Evolutionary conservation across 2,797 vertebrate genomes (phyloP).

Genomic region (Botia kubotai): DNA sequence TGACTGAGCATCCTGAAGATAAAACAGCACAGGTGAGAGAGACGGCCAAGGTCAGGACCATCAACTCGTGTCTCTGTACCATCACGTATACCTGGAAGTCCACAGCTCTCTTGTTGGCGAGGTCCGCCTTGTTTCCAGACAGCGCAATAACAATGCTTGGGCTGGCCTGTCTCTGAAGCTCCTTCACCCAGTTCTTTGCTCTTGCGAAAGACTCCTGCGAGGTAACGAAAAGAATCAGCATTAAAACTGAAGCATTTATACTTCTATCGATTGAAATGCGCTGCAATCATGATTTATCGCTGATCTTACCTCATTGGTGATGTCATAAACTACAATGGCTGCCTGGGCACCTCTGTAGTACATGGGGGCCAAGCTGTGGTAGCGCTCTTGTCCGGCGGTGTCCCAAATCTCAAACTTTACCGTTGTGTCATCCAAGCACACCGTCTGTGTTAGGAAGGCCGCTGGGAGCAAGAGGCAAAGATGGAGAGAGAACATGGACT

Average conservation of each 20-base stretch:
- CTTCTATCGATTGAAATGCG: not conserved
- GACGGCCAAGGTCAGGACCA: not conserved
- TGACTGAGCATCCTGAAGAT: constrained; percentile 91
- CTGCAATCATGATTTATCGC: not conserved
- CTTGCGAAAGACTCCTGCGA: constrained; percentile 95
- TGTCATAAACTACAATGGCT: constrained; percentile 98
- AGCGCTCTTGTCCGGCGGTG: constrained; percentile 96
- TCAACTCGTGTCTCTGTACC: constrained; percentile 6
- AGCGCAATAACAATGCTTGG: constrained; percentile 98
- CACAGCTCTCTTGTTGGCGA: constrained; percentile 96
- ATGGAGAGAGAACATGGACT: not conserved
- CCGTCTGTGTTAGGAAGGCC: constrained; percentile 97
- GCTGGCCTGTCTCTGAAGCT: constrained; percentile 98
- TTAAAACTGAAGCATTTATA: not conserved
- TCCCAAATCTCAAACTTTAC: constrained; percentile 99
- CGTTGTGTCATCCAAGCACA: constrained; percentile 97
- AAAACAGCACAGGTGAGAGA: constrained; percentile 5
- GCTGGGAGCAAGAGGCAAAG: constrained; percentile 74
- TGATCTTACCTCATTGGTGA: constrained; percentile 91
- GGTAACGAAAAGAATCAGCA: constrained; percentile 33
- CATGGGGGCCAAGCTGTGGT: constrained; percentile 99
- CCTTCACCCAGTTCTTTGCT: constrained; percentile 99
- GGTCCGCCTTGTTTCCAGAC: constrained; percentile 98
- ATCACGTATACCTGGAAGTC: constrained; percentile 89
- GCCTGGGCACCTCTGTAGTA: constrained; percentile 99